phyloP scores from a whole-genome alignment of 2,797 vertebrate genomes.

The Enteromius unitaeniatus region DNA sequence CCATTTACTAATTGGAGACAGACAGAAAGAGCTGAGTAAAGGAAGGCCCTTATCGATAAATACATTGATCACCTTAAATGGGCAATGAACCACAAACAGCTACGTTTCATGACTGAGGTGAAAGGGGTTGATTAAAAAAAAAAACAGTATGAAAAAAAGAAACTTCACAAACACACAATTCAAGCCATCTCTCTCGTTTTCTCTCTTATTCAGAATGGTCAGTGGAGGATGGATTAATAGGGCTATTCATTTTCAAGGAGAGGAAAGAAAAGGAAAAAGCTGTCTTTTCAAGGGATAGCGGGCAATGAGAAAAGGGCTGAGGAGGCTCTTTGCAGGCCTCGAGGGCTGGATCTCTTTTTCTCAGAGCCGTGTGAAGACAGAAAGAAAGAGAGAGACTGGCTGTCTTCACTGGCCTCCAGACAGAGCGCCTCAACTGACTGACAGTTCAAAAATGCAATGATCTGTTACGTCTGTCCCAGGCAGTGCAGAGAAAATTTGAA shows the following conservation, averaged over 20 bases:
- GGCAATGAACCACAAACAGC: constrained; percentile 27
- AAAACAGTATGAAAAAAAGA: not conserved
- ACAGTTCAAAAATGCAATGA: constrained; percentile 81
- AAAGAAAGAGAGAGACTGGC: constrained; percentile 63
- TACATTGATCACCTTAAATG: constrained; percentile 63
- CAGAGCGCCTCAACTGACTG: constrained; percentile 80
- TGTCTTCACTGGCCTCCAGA: constrained; percentile 71
- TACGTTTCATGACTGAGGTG: constrained; percentile 25
- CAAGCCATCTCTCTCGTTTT: constrained; percentile 33
- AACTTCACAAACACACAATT: constrained; percentile 41
- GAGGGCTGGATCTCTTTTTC: constrained; percentile 40
- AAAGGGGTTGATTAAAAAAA: constrained; percentile 28
- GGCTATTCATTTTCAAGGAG: constrained; percentile 56
- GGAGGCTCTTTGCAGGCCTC: constrained; percentile 61
- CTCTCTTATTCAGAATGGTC: constrained; percentile 24
- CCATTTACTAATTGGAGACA: constrained; percentile 59
- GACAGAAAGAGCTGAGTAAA: constrained; percentile 56
- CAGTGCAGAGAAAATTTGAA: constrained; percentile 77
- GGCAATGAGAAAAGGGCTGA: constrained; percentile 31
- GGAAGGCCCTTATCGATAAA: constrained; percentile 63
- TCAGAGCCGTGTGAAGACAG: constrained; percentile 55
- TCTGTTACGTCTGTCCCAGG: constrained; percentile 80
- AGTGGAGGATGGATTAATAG: constrained; percentile 46
- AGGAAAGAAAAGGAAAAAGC: constrained; percentile 42
- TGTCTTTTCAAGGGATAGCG: constrained; percentile 40